Evolutionary conservation across 2,113 vertebrate genomes (phyloP).

Genomic region (Chloebia gouldiae): DNA sequence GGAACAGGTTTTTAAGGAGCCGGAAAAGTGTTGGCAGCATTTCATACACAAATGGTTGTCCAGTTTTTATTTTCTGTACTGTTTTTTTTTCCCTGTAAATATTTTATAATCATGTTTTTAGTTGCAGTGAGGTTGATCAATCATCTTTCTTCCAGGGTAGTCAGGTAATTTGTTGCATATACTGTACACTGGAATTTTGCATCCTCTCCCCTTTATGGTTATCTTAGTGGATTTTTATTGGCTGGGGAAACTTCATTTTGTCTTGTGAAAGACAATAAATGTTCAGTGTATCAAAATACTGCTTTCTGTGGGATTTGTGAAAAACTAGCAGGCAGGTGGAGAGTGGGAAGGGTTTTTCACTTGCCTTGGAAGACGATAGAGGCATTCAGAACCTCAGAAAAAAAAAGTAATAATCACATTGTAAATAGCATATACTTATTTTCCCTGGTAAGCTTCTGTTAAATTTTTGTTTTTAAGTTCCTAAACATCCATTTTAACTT

Average conservation of each 20-base stretch:
- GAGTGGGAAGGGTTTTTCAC: background rate
- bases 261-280: constrained; percentile 68
- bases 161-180: constrained; percentile 8
- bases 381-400: background rate
- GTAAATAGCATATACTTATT: background rate
- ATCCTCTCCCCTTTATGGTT: background rate
- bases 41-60: constrained; percentile 32
- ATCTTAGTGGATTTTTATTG: constrained; percentile 16
- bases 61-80: constrained; percentile 40
- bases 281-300: constrained; percentile 53
- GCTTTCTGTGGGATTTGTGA: background rate
- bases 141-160: constrained; percentile 40
- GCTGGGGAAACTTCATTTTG: constrained; percentile 33
- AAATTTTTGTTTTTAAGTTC: background rate
- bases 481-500: background rate
- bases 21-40: background rate
- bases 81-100: constrained; percentile 62
- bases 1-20: constrained; percentile 2
- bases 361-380: fast-evolving
- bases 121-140: constrained; percentile 51
- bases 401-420: background rate
- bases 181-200: constrained; percentile 50
- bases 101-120: constrained; percentile 64
- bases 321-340: background rate
- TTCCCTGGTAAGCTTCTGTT: background rate